Percentiles rank a stretch among this genome's conserved stretches.
These are phyloP conservation scores for Chalcosyrphus nemorum DNA, from an alignment of 2,888 invertebrate genomes.

Conservation along the genomic window DNA sequence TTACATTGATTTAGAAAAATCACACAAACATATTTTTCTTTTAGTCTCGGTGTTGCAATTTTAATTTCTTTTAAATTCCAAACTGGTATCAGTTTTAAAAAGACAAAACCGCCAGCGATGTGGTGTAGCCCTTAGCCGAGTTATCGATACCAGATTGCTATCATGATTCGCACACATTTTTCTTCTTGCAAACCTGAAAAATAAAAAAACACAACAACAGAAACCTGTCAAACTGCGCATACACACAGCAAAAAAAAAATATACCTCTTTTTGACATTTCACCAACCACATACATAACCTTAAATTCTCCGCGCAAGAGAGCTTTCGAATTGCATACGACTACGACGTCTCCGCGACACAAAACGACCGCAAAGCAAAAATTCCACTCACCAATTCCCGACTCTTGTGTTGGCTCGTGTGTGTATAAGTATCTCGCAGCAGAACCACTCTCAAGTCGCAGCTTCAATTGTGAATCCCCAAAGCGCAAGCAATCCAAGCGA, in stretches of 20 bases:
- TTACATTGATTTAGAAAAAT: too few relatives aligned
- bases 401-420: conserved; percentile 64
- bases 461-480: conserved; percentile 66
- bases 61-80: too few relatives aligned
- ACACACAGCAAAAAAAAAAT: conserved; percentile 17
- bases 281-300: conserved; percentile 65
- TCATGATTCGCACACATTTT: background rate
- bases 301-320: conserved; percentile 49
- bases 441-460: too few relatives aligned
- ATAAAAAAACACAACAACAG: conserved; percentile 59
- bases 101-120: too few relatives aligned
- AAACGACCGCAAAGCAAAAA: too few relatives aligned
- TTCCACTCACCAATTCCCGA: conserved; percentile 45
- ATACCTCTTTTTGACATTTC: conserved; percentile 53
- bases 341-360: too few relatives aligned
- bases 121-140: background rate
- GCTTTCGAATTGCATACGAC: conserved; percentile 67
- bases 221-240: conserved; percentile 44
- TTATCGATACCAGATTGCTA: background rate
- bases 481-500: conserved; percentile 75
- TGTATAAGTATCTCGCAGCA: conserved; percentile 29
- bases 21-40: too few relatives aligned
- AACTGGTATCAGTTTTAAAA: too few relatives aligned
- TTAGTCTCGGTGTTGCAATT: too few relatives aligned
- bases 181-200: too few relatives aligned